Evolutionary conservation across 2,797 vertebrate genomes (phyloP).

Genomic region (Acanthurus tractus): DNA sequence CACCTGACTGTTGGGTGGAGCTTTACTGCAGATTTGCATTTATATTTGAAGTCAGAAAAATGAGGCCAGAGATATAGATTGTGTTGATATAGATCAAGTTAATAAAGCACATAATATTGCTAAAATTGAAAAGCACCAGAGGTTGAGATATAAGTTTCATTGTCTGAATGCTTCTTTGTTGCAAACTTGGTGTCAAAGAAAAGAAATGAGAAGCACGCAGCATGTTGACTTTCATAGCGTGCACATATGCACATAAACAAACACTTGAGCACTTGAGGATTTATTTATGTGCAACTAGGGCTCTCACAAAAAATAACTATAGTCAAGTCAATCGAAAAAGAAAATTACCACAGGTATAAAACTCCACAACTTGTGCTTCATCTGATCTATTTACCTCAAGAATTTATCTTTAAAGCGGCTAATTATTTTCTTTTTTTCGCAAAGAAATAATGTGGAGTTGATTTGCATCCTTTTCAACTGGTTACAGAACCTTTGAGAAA

Average conservation of each 20-base stretch:
- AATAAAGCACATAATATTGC: constrained; percentile 29
- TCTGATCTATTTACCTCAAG: constrained; percentile 9
- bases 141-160: neutral
- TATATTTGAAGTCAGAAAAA: constrained; percentile 42
- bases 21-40: constrained; percentile 60
- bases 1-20: constrained; percentile 7
- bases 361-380: neutral
- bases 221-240: neutral
- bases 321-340: constrained; percentile 1
- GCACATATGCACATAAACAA: constrained; percentile 2
- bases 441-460: constrained; percentile 20
- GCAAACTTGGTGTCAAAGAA: constrained; percentile 15
- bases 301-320: constrained; percentile 2
- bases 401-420: constrained; percentile 7
- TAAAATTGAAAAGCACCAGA: constrained; percentile 3
- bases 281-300: neutral
- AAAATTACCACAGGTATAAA: constrained; percentile 7
- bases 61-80: constrained; percentile 27
- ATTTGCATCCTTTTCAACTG: constrained; percentile 18
- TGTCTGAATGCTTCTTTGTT: constrained; percentile 30
- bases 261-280: neutral
- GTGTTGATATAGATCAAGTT: constrained; percentile 33
- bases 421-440: constrained; percentile 28
- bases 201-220: neutral
- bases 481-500: constrained; percentile 14